phyloP scores from a whole-genome alignment of 2,113 vertebrate genomes.

The Uria lomvia region DNA sequence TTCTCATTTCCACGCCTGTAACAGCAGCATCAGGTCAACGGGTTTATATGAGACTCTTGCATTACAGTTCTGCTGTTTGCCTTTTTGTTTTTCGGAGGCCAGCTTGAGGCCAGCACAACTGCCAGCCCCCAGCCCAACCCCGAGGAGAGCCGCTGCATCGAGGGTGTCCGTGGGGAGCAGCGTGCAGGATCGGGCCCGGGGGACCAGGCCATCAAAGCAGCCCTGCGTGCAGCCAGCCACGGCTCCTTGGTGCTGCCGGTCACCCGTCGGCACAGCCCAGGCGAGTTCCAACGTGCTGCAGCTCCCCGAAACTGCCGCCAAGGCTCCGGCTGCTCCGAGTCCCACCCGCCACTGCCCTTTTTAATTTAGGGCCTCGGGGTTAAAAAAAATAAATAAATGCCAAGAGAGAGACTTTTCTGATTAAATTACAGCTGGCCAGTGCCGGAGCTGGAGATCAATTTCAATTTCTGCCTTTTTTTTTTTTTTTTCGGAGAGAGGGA shows the following conservation, averaged over 20 bases:
- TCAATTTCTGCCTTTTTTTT: neutral
- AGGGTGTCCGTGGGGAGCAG: neutral
- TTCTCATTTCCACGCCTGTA: neutral
- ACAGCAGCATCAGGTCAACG: neutral
- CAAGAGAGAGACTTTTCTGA: neutral
- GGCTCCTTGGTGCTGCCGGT: neutral
- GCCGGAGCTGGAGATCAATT: slow-evolving; percentile 29
- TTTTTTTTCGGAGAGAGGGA: neutral
- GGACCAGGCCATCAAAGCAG: no score
- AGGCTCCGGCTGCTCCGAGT: rapidly evolving
- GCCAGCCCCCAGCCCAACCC: neutral
- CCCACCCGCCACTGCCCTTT: neutral
- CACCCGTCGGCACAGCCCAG: rapidly evolving
- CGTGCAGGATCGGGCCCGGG: neutral
- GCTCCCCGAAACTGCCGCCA: neutral
- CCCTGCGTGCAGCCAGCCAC: rapidly evolving
- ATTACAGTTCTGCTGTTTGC: neutral
- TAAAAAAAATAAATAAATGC: neutral
- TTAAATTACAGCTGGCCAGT: slow-evolving; percentile 31
- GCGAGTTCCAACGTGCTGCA: rapidly evolving
- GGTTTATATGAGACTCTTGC: neutral
- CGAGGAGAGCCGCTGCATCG: rapidly evolving
- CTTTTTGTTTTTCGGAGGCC: neutral
- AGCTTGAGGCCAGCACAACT: neutral
- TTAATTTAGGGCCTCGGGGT: neutral